phyloP scores from a whole-genome alignment of 2,888 invertebrate species.

The Cotesia congregata region DNA sequence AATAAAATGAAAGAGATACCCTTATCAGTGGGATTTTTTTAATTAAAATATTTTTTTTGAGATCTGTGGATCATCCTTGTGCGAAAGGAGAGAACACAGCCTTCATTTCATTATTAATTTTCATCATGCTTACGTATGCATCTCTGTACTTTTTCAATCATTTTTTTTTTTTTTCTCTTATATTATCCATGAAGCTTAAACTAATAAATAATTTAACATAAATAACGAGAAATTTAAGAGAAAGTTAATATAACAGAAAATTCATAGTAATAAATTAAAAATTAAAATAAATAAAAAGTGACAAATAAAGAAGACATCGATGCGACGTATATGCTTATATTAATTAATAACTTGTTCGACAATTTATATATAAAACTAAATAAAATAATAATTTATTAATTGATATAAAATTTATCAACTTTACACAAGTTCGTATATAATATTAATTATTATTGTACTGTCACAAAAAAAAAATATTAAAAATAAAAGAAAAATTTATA shows the following conservation, averaged over 20 bases:
- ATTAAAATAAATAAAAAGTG: conserved; percentile 24
- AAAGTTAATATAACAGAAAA: conserved; percentile 6
- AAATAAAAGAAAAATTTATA: too few species aligned
- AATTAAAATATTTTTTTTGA: conserved; percentile 11
- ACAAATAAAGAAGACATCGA: conserved; percentile 63
- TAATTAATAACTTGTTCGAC: conserved; percentile 30
- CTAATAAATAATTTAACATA: conserved; percentile 26
- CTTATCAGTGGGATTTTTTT: conserved; percentile 27
- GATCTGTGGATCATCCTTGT: conserved; percentile 41
- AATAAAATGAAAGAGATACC: not conserved
- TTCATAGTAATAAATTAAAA: not conserved
- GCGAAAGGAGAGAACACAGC: conserved; percentile 40
- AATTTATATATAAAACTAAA: not conserved
- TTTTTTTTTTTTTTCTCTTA: not conserved
- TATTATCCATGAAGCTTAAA: not conserved
- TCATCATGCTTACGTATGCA: conserved; percentile 11
- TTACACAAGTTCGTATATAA: conserved; percentile 52
- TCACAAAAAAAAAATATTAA: conserved; percentile 32
- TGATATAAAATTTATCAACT: conserved; percentile 47
- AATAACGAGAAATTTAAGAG: conserved; percentile 9
- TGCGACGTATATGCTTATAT: conserved; percentile 57
- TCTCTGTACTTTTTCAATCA: not conserved
- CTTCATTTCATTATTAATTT: conserved; percentile 33
- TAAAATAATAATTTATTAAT: conserved; percentile 41
- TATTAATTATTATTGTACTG: not conserved